Evolutionary conservation across 2,888 invertebrate genomes (phyloP).

Genomic region (Uropetala carovei): DNA sequence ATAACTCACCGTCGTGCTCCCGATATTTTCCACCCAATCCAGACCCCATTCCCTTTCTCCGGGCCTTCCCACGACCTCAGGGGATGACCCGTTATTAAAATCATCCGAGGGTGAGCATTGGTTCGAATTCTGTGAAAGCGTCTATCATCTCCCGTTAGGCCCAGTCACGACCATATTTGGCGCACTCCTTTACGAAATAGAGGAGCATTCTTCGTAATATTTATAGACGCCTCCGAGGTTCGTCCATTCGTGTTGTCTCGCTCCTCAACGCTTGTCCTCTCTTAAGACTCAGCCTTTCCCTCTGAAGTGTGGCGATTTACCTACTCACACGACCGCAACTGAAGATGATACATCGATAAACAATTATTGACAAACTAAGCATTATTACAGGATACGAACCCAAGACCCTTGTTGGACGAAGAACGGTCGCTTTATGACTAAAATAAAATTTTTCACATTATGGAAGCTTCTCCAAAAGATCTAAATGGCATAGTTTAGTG

Average conservation of each 20-base stretch:
- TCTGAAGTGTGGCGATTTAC: not conserved
- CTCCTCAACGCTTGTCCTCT: not conserved
- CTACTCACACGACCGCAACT: not conserved
- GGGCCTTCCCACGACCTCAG: not conserved
- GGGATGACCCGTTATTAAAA: slow-evolving; percentile 27
- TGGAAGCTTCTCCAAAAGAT: too few relatives aligned
- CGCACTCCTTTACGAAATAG: slow-evolving; percentile 32
- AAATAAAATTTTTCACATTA: too few relatives aligned
- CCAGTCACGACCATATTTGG: slow-evolving; percentile 44
- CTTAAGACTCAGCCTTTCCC: not conserved
- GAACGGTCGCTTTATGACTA: too few relatives aligned
- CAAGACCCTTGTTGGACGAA: too few relatives aligned
- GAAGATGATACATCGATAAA: not conserved
- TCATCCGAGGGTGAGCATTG: not conserved
- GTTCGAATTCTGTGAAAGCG: not conserved
- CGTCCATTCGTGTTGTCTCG: not conserved
- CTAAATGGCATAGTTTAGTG: too few relatives aligned
- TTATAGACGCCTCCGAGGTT: not conserved
- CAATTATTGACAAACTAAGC: too few relatives aligned
- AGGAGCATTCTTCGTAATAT: not conserved
- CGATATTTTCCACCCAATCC: slow-evolving; percentile 1
- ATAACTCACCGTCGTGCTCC: slow-evolving; percentile 21
- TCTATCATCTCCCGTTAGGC: slow-evolving; percentile 35
- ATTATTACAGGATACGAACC: too few relatives aligned
- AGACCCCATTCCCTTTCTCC: not conserved